phyloP scores from a whole-genome alignment of 2,113 vertebrate genomes.

The Scomber scombrus region DNA sequence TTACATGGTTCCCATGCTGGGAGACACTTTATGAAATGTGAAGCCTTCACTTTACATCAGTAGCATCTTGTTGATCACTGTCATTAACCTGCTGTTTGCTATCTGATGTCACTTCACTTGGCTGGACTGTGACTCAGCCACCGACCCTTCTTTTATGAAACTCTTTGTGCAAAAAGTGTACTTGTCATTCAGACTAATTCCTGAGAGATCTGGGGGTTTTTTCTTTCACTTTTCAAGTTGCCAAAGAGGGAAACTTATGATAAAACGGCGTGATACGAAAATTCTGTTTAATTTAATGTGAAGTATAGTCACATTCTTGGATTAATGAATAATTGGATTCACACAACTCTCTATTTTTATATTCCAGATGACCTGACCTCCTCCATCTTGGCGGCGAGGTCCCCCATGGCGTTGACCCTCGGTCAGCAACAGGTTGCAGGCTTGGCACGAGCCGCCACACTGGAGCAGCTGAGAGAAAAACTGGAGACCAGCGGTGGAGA shows the following conservation, averaged over 20 bases:
- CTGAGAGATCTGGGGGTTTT: too few species aligned
- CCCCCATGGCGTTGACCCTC: slow-evolving; percentile 86
- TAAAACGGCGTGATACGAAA: too few species aligned
- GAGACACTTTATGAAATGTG: slow-evolving; percentile 64
- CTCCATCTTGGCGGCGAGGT: slow-evolving; percentile 86
- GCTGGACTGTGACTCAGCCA: slow-evolving; percentile 46
- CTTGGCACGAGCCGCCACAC: slow-evolving; percentile 85
- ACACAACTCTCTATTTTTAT: neutral
- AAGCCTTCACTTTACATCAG: slow-evolving; percentile 64
- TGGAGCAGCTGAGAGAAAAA: slow-evolving; percentile 95
- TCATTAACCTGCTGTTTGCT: slow-evolving; percentile 68
- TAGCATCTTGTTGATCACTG: slow-evolving; percentile 59
- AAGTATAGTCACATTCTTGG: too few species aligned
- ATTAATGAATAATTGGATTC: neutral
- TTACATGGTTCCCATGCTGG: slow-evolving; percentile 70
- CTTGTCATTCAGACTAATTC: too few species aligned
- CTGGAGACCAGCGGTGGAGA: slow-evolving; percentile 88
- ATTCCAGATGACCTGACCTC: slow-evolving; percentile 78
- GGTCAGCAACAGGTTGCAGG: slow-evolving; percentile 88
- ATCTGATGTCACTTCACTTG: slow-evolving; percentile 62
- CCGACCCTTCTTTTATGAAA: slow-evolving; percentile 7
- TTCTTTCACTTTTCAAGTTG: too few species aligned
- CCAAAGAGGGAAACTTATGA: too few species aligned
- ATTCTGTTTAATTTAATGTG: too few species aligned
- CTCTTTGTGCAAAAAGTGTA: too few species aligned